Evolutionary conservation across 1,140 invertebrate species (phyloP), one percentile per base, ranked within the genome.

Genomic region (Drosophila ercepeae): DNA sequence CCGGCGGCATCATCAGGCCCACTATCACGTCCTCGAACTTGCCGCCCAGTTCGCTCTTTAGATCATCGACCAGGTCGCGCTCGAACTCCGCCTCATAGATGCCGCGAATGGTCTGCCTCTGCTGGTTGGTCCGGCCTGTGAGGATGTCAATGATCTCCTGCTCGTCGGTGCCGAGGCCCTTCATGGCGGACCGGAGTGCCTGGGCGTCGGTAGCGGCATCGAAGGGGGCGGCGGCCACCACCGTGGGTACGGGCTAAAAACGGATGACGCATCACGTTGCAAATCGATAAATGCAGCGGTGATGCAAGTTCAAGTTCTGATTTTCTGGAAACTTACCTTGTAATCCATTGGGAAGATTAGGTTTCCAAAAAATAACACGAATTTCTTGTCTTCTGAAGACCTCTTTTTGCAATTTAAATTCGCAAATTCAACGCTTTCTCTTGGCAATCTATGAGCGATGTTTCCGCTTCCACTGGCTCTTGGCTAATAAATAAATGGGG

Each of bases 21-120:
- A 96, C 90, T 53, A 97, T 95, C 8, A 96, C 93, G 83, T 96
- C 94, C 88, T 96, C 95, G 88, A 96, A 96, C 83, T 95, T 94
- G 27, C 96, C 96, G 48, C 94, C 93, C 36, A 97, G 89, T 88
- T 97, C 96, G 23, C 93, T 94, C 82, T 96, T 95, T 13, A 97
- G 86, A 74, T 97, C 95, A 41, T 94, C 94, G 18, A 95, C 93
- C 52, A 97, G 83, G 90, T 96, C 94, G 93, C 96, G 77, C 57
- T 95, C 96, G 92, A 95, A 96, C 91, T 96, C 95, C 23, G 93
- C 92, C 49, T 95, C 95, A 89, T 95, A 97, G 2, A 93, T 92
- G 14, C 93, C 90, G 2, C 93, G 90, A 36, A 97, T 95, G 51
- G 95, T 92, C 75, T 94, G 94, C 4, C 96, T 92, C 89, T 96